Percentiles rank a stretch among this genome's conserved stretches.
Evolutionary conservation across 2,888 invertebrate species (phyloP).

Genomic region (Pollenia amentaria): DNA sequence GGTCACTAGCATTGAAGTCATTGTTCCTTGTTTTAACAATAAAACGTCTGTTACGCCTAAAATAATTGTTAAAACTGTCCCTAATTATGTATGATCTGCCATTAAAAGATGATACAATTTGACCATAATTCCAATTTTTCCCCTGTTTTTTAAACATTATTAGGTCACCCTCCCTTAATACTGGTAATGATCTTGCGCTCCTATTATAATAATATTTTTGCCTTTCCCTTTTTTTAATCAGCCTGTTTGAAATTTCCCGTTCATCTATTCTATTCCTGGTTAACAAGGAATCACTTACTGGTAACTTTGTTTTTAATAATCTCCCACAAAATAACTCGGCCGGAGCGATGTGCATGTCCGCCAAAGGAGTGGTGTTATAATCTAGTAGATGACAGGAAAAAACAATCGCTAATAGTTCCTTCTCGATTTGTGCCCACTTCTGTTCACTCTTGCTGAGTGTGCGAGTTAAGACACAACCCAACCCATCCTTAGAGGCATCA

Average conservation of each 20-base stretch:
- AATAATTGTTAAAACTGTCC: slow-evolving; percentile 11
- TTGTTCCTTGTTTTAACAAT: neutral
- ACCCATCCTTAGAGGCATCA: slow-evolving; percentile 75
- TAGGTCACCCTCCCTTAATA: slow-evolving; percentile 50
- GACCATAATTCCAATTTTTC: neutral
- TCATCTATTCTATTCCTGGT: neutral
- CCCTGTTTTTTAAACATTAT: slow-evolving; percentile 69
- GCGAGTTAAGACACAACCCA: slow-evolving; percentile 77
- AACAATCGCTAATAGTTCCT: slow-evolving; percentile 70
- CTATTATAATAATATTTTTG: slow-evolving; percentile 31
- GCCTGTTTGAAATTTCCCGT: slow-evolving; percentile 1
- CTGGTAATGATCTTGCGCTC: slow-evolving; percentile 36
- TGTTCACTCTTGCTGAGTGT: slow-evolving; percentile 76
- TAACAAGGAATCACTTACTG: neutral
- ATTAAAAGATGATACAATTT: neutral
- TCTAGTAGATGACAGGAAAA: slow-evolving; percentile 1
- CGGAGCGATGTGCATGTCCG: neutral
- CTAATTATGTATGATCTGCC: neutral
- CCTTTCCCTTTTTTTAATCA: slow-evolving; percentile 51
- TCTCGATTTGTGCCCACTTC: slow-evolving; percentile 74
- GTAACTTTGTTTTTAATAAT: neutral
- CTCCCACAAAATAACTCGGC: neutral
- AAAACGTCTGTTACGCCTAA: slow-evolving; percentile 5
- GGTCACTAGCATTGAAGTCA: neutral
- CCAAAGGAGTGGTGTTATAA: neutral